Percentiles rank a stretch among this genome's conserved stretches.
These are phyloP conservation scores for Oxystoma pomonae DNA, from an alignment of 2,888 invertebrate species.

Conservation along the genomic window DNA sequence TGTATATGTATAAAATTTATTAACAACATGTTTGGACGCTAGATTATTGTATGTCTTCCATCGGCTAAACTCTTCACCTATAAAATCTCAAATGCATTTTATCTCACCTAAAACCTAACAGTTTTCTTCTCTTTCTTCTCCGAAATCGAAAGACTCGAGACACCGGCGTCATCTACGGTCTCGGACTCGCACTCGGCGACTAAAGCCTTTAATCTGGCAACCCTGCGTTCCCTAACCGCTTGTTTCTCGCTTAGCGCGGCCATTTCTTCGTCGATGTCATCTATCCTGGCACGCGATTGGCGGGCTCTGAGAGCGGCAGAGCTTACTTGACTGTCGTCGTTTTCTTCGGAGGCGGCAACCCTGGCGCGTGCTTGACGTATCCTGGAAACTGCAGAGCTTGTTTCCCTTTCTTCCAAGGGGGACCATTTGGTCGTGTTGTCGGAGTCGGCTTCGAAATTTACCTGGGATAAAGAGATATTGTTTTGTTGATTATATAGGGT, in stretches of 20 bases:
- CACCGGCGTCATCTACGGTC: constrained; percentile 43
- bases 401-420: constrained; percentile 39
- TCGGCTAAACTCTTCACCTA: too few species aligned
- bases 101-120: background rate
- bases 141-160: constrained; percentile 16
- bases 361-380: constrained; percentile 63
- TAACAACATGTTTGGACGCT: too few species aligned
- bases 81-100: too few species aligned
- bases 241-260: constrained; percentile 64
- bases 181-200: constrained; percentile 57
- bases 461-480: too few species aligned
- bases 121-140: background rate
- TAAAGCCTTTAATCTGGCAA: constrained; percentile 64
- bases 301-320: constrained; percentile 63
- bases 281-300: constrained; percentile 60
- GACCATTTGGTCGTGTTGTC: constrained; percentile 51
- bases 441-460: constrained; percentile 32
- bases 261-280: constrained; percentile 73
- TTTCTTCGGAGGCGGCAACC: background rate
- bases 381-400: constrained; percentile 57
- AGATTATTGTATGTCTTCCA: too few species aligned
- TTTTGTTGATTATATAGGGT: too few species aligned
- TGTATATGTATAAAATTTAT: too few species aligned
- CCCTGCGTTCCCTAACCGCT: constrained; percentile 66
- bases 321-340: constrained; percentile 29